Evolutionary conservation across 1,140 invertebrate genomes (phyloP), one percentile per base, ranked within the genome.

Genomic region (Drosophila arizonae): DNA sequence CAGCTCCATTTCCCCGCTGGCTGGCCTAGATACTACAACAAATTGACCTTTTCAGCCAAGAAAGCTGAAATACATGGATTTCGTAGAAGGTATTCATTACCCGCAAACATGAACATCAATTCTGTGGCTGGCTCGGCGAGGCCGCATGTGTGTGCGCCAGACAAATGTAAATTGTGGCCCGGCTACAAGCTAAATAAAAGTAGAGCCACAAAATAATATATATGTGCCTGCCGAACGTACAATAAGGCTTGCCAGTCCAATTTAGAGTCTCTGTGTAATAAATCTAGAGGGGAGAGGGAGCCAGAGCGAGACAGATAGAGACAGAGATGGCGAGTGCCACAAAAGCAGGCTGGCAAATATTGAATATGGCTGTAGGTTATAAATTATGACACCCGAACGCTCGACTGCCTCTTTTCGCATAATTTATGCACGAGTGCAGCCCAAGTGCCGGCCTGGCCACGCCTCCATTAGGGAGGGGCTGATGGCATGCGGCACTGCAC

Each of bases 351-450:
- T 64, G 85, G 79, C 84, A 88, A 88, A 88, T 88, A 88, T 88
- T 88, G 84, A 88, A 88, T 84, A 84, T 88, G 79, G 84, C 79
- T 88, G 70, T 68, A 77, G 84, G 84, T 71, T 88, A 75, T 88
- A 88, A 88, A 88, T 88, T 88, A 88, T 84, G 73, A 74, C 79
- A 56, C 70, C 77, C 81, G 51, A 74, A 80, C 60, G 70, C 69
- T 74, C 65, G 73, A 50, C 63, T 73, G 76, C 60, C 65, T 72
- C 57, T 61, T 63, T 56, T 33, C 45, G 39, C 64, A 78, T 87
- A 79, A 87, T 82, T 82, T 82, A 87, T 87, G 82, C 79, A 41
- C 58, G 56, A 77, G 64, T 81, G 79, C 79, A 81, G 79, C 24
- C 63, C 57, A 64, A 70, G 66, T 52, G 66, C 39, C 52, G 11